phyloP scores from a whole-genome alignment of 2,113 vertebrate genomes.

The Meriones unguiculatus region DNA sequence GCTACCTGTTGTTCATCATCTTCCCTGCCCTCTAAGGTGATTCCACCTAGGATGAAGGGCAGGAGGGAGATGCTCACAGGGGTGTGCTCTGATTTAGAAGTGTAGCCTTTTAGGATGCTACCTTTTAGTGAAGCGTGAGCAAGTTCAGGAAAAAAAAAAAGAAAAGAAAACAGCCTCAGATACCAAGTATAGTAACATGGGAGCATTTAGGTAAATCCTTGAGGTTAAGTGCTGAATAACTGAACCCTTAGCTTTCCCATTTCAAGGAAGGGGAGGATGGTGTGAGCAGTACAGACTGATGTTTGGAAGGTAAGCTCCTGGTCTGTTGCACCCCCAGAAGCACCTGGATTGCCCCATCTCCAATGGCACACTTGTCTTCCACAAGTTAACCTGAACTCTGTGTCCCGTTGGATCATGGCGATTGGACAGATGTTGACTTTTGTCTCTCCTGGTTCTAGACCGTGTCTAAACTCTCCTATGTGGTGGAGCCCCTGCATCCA shows the following conservation, averaged over 20 bases:
- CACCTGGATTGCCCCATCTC: too few relatives aligned
- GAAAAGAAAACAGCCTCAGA: background rate
- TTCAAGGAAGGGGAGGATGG: background rate
- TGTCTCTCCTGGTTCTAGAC: slow-evolving; percentile 79
- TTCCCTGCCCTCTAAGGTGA: background rate
- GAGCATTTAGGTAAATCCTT: background rate
- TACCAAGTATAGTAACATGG: background rate
- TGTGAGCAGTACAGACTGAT: background rate
- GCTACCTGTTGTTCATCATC: background rate
- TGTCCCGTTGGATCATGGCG: accelerated
- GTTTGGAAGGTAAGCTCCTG: background rate
- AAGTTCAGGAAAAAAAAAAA: slow-evolving; percentile 12
- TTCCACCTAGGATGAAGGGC: background rate
- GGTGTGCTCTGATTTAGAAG: background rate
- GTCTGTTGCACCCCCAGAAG: background rate
- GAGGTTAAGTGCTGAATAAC: background rate
- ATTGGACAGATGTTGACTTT: background rate
- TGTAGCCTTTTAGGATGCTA: background rate
- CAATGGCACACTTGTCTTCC: background rate
- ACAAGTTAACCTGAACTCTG: background rate
- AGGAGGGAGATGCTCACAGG: background rate
- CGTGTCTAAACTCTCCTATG: slow-evolving; percentile 82
- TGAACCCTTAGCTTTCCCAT: background rate
- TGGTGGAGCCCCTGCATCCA: slow-evolving; percentile 83
- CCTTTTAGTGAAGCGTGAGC: background rate